A percentile compares a stretch with the other conserved stretches of the same genome.
phyloP scores from a whole-genome alignment of 2,888 invertebrate genomes.

The Fragum whitleyi region DNA sequence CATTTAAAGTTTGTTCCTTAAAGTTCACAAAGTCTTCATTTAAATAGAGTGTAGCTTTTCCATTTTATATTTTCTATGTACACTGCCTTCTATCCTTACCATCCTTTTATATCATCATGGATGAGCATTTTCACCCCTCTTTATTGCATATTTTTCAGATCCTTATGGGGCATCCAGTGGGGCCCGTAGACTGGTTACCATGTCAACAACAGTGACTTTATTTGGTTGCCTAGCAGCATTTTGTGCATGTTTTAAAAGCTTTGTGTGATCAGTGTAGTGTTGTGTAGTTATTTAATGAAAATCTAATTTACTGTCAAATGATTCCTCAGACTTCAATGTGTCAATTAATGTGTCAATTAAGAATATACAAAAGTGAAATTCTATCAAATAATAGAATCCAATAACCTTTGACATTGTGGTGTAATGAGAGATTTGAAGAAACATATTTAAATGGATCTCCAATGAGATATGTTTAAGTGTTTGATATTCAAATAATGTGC shows the following conservation, averaged over 20 bases:
- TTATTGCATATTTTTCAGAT: constrained; percentile 45
- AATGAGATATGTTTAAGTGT: no score
- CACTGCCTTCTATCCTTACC: no score
- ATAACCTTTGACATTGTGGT: not conserved
- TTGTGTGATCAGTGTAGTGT: constrained; percentile 53
- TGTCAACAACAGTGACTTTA: constrained; percentile 43
- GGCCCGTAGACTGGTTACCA: constrained; percentile 26
- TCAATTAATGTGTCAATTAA: not conserved
- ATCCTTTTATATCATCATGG: no score
- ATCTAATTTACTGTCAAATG: not conserved
- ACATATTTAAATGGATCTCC: no score
- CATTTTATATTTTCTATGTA: no score
- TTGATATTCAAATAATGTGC: no score
- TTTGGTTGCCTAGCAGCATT: constrained; percentile 52
- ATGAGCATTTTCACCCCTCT: not conserved
- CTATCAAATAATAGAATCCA: not conserved
- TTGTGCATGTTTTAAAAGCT: constrained; percentile 57
- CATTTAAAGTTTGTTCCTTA: no score
- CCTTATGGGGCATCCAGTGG: not conserved
- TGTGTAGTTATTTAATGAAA: constrained; percentile 19
- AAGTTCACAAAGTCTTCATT: no score
- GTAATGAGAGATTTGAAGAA: not conserved
- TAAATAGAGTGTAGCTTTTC: no score
- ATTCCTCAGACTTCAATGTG: not conserved
- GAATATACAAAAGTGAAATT: not conserved